These are phyloP conservation scores for Porites divaricata DNA, from an alignment of 92 coral and sea anemone species.

Conservation along the genomic window DNA sequence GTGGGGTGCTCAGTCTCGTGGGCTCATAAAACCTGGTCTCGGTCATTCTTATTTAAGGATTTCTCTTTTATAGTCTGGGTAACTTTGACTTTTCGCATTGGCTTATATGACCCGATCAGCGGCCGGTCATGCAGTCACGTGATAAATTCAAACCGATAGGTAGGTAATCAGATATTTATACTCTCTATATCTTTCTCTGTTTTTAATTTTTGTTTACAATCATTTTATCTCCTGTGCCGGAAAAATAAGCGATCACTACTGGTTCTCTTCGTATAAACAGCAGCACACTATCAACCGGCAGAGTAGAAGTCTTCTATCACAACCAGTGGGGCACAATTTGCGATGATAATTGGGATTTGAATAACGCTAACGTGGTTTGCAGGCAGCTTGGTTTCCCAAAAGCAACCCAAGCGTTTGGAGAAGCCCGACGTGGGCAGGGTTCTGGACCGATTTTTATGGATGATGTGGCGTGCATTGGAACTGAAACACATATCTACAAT, in stretches of 20 bases:
- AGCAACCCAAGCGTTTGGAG: background rate
- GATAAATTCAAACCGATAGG: too few species aligned
- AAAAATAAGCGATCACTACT: background rate
- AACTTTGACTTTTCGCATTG: too few species aligned
- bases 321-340: conserved; percentile 27
- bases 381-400: conserved; percentile 18
- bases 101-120: too few species aligned
- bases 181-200: background rate
- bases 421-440: background rate
- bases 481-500: background rate
- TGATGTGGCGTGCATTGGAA: conserved; percentile 2
- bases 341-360: background rate
- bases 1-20: too few species aligned
- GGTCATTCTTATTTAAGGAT: too few species aligned
- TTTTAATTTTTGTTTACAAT: background rate
- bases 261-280: background rate
- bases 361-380: background rate
- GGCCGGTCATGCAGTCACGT: too few species aligned
- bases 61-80: too few species aligned
- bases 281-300: background rate
- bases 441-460: conserved; percentile 9
- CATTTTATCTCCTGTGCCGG: background rate
- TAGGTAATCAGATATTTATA: too few species aligned
- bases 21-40: too few species aligned
- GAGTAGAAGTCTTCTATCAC: conserved; percentile 16